Evolutionary conservation across 2,888 invertebrate genomes (phyloP), one percentile per base, ranked within the genome.

Genomic region (Xylocampa areola): DNA sequence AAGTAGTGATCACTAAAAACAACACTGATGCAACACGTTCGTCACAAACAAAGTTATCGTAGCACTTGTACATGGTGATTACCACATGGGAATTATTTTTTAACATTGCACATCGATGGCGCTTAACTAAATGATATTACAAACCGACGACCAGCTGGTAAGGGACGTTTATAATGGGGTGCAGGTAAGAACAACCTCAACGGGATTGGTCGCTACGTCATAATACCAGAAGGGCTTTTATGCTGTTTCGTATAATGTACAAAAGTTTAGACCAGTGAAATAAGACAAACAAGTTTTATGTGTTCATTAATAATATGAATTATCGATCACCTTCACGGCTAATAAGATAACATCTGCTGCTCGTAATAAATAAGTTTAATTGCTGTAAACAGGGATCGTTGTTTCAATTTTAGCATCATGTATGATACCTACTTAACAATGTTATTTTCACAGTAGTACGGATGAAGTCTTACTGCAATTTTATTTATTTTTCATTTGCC

Each of bases 131-230:
- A 53, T 61, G 49, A 43, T 52, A 54, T 49, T n/a, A 47, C 45
- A 53, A 58, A 76, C 73, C 62, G 67, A 45, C 41, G 50, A 27
- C 69, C 80, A 83, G 80, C 76, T 80, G 80, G 72, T 76, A 50
- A 39, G 44, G 55, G 36, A 25, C 47, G 51, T 61, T 61, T 47
- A 32, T 40, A 49, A 59, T 60, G 64, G 84, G 82, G 79, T 65
- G 81, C 90, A 90, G 91, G 90, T 90, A 90, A 85, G 79, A 79
- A 61, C 67, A 48, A 55, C 80, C 77, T 64, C 47, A 57, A 61
- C 62, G 65, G 64, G 64, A 81, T 80, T 80, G 80, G 79, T 61
- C 36, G 39, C 36, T 36, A 33, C 29, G 14, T 32, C 17, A 43
- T 54, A 45, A 48, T 57, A 52, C 39, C 14, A 30, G 5, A 8